Conservation (phyloP, 2,113 vertebrate genomes). For the Colistium nudipinnis region DNA sequence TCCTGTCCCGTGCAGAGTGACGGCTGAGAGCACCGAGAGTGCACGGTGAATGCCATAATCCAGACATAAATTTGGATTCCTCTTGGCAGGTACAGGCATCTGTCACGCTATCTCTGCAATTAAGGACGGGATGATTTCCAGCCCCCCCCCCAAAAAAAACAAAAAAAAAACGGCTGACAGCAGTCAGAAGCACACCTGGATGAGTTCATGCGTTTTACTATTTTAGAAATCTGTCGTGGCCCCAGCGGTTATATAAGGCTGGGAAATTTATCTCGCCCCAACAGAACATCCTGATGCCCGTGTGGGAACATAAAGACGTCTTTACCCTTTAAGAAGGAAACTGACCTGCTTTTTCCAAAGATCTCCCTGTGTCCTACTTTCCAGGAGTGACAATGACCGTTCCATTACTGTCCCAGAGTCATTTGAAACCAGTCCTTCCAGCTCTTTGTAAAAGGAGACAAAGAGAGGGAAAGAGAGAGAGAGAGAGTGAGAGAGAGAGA, state of each 20-base stretch:
- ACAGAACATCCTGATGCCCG: neutral
- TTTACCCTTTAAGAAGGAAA: neutral
- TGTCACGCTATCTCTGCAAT: slow-evolving; percentile 44
- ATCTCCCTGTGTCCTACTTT: neutral
- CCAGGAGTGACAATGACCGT: neutral
- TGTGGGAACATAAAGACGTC: slow-evolving; percentile 11
- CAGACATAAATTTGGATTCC: slow-evolving; percentile 35
- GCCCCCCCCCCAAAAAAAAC: neutral
- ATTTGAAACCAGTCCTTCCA: neutral
- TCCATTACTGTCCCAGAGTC: neutral
- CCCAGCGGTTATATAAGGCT: slow-evolving; percentile 25
- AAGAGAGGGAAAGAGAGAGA: no score
- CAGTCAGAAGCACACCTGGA: slow-evolving; percentile 30
- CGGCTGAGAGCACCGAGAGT: slow-evolving; percentile 25
- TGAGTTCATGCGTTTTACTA: slow-evolving; percentile 12
- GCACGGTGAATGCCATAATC: slow-evolving; percentile 40
- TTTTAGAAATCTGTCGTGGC: slow-evolving; percentile 25
- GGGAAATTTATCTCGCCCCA: neutral
- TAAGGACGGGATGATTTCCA: slow-evolving; percentile 37
- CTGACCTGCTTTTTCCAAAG: slow-evolving; percentile 8
- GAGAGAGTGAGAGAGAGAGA: no score
- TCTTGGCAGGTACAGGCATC: slow-evolving; percentile 45
- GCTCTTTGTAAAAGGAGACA: no score
- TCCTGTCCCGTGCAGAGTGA: slow-evolving; percentile 5
- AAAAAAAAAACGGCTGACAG: slow-evolving; percentile 31